Evolutionary conservation across 2,113 vertebrate species (phyloP).

Genomic region (Chitala chitala): DNA sequence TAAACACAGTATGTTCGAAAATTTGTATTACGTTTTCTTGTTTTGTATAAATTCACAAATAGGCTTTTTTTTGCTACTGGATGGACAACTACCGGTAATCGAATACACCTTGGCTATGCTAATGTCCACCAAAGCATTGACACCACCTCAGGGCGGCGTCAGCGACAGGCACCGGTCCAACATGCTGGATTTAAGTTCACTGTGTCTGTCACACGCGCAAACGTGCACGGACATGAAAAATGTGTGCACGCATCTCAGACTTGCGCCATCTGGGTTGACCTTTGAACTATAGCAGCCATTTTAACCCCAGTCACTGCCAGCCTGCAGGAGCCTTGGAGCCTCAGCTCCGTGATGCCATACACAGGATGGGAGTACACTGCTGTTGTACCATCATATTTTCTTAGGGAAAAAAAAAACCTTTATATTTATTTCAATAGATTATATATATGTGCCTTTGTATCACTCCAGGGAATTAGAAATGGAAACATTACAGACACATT

Average conservation of each 20-base stretch:
- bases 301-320: conserved; percentile 44
- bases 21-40: conserved; percentile 9
- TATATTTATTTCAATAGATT: conserved; percentile 19
- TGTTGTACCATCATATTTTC: background rate
- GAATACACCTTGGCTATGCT: background rate
- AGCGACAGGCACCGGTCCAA: background rate
- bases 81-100: background rate
- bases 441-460: conserved; percentile 24
- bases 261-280: conserved; percentile 41
- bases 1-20: background rate
- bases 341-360: background rate
- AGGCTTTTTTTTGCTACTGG: conserved; percentile 1
- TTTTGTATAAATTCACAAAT: conserved; percentile 13
- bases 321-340: conserved; percentile 30
- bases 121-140: conserved; percentile 19
- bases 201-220: conserved; percentile 24
- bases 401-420: background rate
- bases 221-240: background rate
- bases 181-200: conserved; percentile 24
- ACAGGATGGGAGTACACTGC: background rate
- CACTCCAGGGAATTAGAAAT: conserved; percentile 13
- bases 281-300: conserved; percentile 31
- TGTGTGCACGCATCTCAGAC: background rate
- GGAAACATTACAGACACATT: background rate
- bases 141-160: conserved; percentile 40